A percentile compares a stretch with the other conserved stretches of the same genome.
Evolutionary conservation across 2,113 vertebrate species (phyloP).

Genomic region (Heterochromis multidens): DNA sequence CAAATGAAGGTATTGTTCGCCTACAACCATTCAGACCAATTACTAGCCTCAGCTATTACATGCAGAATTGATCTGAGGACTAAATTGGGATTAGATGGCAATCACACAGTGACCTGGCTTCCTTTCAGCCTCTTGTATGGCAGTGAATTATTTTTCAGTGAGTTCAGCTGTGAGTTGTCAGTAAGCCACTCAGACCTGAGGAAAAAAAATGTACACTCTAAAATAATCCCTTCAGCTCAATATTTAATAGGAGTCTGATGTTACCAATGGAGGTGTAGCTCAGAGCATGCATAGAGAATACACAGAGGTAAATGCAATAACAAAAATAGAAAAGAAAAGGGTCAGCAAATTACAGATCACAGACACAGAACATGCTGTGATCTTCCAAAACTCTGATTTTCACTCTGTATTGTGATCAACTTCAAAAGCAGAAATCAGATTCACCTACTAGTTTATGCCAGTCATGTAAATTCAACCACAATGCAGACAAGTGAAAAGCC

Average conservation of each 20-base stretch:
- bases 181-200: background rate
- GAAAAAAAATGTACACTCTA: background rate
- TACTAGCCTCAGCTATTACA: background rate
- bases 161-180: conserved; percentile 11
- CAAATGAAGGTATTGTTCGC: conserved; percentile 8
- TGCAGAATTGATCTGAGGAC: background rate
- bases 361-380: background rate
- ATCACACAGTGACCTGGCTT: background rate
- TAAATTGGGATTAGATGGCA: background rate
- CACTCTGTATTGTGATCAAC: background rate
- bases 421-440: background rate
- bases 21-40: conserved; percentile 28
- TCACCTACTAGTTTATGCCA: background rate
- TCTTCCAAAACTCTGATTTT: background rate
- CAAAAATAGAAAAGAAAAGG: background rate
- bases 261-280: background rate
- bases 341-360: background rate
- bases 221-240: background rate
- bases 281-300: background rate
- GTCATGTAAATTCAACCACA: background rate
- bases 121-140: conserved; percentile 1
- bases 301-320: background rate
- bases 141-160: background rate
- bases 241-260: background rate
- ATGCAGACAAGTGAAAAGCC: background rate